Evolutionary conservation across 2,113 vertebrate species (phyloP).

Genomic region (Tetrao urogallus): DNA sequence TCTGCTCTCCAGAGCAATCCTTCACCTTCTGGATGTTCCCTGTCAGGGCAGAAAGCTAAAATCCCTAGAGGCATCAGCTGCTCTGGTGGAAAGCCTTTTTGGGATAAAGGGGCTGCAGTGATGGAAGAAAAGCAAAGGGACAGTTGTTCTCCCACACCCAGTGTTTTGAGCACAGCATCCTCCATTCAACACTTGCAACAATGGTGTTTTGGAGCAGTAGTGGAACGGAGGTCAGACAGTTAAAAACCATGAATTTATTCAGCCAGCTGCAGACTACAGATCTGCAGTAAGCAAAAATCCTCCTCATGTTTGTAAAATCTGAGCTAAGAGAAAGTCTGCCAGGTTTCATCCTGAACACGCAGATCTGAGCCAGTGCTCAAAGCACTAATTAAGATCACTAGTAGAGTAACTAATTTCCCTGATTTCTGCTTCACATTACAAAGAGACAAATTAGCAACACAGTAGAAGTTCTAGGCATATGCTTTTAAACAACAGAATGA

Average conservation of each 20-base stretch:
- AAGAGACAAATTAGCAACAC: background rate
- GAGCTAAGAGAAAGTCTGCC: constrained; percentile 33
- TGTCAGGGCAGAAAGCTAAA: background rate
- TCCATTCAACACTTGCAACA: background rate
- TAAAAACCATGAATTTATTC: background rate
- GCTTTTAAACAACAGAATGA: constrained; percentile 6
- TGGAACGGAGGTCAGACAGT: background rate
- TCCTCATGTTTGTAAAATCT: constrained; percentile 41
- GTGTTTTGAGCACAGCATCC: rapidly evolving
- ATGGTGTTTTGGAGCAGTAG: background rate
- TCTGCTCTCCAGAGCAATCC: background rate
- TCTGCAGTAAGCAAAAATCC: constrained; percentile 40
- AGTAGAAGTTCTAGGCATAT: background rate
- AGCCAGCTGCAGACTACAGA: background rate
- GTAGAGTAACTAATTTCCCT: background rate
- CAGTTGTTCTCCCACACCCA: rapidly evolving
- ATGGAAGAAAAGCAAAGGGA: rapidly evolving
- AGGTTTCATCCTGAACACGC: background rate
- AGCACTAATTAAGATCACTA: background rate
- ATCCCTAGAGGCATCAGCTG: background rate
- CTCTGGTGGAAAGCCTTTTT: background rate
- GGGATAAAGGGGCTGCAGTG: rapidly evolving
- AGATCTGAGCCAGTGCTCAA: background rate
- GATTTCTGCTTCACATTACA: background rate
- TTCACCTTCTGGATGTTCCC: background rate